Evolutionary conservation across 2,797 vertebrate genomes (phyloP), one percentile per base, ranked within the genome.

Genomic region (Harpagifer antarcticus): DNA sequence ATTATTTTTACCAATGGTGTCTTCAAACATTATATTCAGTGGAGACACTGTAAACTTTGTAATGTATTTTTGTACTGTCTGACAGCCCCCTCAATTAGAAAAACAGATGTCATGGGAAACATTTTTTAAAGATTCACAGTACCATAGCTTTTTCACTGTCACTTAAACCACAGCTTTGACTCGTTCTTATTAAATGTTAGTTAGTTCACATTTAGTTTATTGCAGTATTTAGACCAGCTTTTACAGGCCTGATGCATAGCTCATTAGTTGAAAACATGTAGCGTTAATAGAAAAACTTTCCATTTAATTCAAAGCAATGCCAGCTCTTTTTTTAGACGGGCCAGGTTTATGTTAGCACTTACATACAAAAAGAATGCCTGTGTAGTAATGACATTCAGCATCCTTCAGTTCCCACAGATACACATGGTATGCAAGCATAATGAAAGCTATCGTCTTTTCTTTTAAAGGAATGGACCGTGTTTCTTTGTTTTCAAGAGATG

Each of bases 301-400:
- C 44, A 4, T 86, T 73, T 50, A 67, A 73, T 68, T 62, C 40
- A 69, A 74, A 67, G 71, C 33, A 58, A 64, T 44, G 66, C 55
- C 76, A 57, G 12, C 42, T 70, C 85, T 54, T 81, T 20, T 80
- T 80, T 81, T 74, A 76, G 76, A 76, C 42, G 27, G 37, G 73
- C 74, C 56, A 81, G 79, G 76, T 87, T 90, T 79, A 78, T 79
- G 60, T 81, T 85, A 72, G 80, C 85, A 85, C 87, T 85, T 85
- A 82, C n/a, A 76, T 69, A 72, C n/a, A 44, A 83, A 84, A 86
- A 57, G 56, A 81, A 82, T 64, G 53, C 73, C 68, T 71, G 75
- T 72, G 69, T 77, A 73, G 44, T 62, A 72, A 83, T 65, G 68
- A 82, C 77, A 64, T 82, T 88, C 68, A 59, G 76, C 57, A 77